Evolutionary conservation across 2,888 invertebrate species (phyloP).

Genomic region (Eurytoma californica): DNA sequence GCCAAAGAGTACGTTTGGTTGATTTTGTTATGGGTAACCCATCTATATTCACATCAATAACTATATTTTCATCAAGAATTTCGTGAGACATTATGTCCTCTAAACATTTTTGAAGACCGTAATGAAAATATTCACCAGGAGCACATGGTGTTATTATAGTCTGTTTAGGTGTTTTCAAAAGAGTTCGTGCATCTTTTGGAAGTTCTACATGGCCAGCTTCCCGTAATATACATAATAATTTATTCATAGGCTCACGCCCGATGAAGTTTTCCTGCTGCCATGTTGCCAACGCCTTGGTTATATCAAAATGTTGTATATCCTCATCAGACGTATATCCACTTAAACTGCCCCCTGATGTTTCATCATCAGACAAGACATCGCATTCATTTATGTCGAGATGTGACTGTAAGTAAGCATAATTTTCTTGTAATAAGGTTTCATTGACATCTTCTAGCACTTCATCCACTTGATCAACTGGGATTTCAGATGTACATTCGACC

Average conservation of each 20-base stretch:
- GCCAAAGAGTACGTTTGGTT: neutral
- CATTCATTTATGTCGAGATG: no score
- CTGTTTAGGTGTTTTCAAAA: neutral
- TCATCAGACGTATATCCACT: no score
- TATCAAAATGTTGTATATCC: neutral
- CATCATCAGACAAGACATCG: no score
- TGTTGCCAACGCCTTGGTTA: no score
- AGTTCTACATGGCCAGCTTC: neutral
- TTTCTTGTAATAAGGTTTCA: no score
- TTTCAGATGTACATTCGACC: no score
- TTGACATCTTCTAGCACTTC: no score
- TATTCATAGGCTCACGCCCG: neutral
- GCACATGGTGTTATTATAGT: neutral
- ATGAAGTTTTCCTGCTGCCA: neutral
- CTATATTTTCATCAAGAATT: neutral
- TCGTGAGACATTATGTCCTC: neutral
- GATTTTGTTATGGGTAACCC: neutral
- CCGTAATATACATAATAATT: neutral
- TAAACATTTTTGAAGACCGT: neutral
- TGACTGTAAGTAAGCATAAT: no score
- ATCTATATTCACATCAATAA: constrained; percentile 4
- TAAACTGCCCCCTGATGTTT: no score
- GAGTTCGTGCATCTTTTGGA: neutral
- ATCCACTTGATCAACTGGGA: no score
- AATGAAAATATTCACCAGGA: constrained; percentile 24